Evolutionary conservation across 2,113 vertebrate genomes (phyloP), one percentile per base, ranked within the genome.

Genomic region (Catagonus wagneri): DNA sequence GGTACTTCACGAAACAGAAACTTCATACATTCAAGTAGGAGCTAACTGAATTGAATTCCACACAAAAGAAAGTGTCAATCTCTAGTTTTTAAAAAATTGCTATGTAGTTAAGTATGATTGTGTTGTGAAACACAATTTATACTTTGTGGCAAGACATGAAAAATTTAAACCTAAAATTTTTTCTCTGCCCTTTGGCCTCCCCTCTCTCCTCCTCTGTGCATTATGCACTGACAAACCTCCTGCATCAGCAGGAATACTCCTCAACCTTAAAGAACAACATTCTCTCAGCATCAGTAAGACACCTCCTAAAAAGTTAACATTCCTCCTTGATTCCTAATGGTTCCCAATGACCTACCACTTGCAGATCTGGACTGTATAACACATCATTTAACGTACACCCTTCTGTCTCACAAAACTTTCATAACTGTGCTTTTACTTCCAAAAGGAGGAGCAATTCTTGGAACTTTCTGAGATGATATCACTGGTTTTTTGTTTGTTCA

Each of bases 21-120:
- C 10, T 81, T 34, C 68, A 36, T 39, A 23, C 2, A 50, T 65
- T 90, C 25, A 87, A 78, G 20, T 75, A 56, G 22, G 76, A 76
- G 36, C 25, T 74, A 76, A 91, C 5, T 87, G 81, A 92, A 85
- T 56, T 79, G 23, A 2, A 94, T 20, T 44, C 44, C 90, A 34
- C 10, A 94, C 19, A 63, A 54, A 93, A 95, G 63, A 72, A 93
- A 81, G 7, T 75, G 19, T 29, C 54, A 96, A 15, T 86, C 44
- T 76, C n/a, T 75, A 86, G 78, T 80, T 17, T 52, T 92, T 95
- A 92, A 86, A 83, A 89, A 75, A 63, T 95, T 87, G 7, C 58
- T 44, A 6, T 88, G n/a, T 93, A 36, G 94, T 78, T 78, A 96
- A 95, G 60, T 11, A 6, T 88, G 16, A 74, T 86, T 36, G 44